These are phyloP conservation scores for Sycophila texana DNA, from an alignment of 2,888 invertebrate genomes.

Conservation along the genomic window DNA sequence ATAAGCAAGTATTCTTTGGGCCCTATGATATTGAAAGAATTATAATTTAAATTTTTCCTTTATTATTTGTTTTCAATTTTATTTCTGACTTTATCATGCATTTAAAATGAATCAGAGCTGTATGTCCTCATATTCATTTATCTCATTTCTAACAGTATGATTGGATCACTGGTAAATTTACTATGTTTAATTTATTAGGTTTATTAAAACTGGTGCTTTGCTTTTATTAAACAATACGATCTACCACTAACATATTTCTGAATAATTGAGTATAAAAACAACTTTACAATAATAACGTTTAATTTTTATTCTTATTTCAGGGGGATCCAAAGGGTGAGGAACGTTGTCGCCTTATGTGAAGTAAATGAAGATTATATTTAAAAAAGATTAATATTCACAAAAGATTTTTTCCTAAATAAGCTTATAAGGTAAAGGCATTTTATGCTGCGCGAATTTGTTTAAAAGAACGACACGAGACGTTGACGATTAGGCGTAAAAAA, in stretches of 20 bases:
- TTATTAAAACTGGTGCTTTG: conserved; percentile 22
- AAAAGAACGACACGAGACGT: conserved; percentile 38
- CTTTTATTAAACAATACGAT: conserved; percentile 1
- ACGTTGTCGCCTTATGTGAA: conserved; percentile 79
- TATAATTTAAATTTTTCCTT: conserved; percentile 24
- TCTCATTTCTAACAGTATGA: conserved; percentile 40
- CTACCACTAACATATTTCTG: background rate
- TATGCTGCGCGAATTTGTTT: conserved; percentile 55
- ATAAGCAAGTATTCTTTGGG: background rate
- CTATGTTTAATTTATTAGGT: conserved; percentile 7
- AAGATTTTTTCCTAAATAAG: conserved; percentile 53
- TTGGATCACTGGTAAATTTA: conserved; percentile 9
- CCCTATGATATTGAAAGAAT: background rate
- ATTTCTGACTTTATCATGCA: conserved; percentile 38
- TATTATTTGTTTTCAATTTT: conserved; percentile 30
- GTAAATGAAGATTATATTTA: conserved; percentile 44
- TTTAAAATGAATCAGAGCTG: conserved; percentile 54
- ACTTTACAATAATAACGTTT: background rate
- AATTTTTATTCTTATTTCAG: conserved; percentile 68
- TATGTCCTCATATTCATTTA: conserved; percentile 54
- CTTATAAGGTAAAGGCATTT: conserved; percentile 53
- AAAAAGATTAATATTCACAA: conserved; percentile 49
- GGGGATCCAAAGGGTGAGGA: conserved; percentile 77
- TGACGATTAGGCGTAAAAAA: conserved; percentile 14
- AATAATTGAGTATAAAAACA: too few species aligned